phyloP scores from a whole-genome alignment of 2,113 vertebrate genomes.

The Catharus fuscescens region DNA sequence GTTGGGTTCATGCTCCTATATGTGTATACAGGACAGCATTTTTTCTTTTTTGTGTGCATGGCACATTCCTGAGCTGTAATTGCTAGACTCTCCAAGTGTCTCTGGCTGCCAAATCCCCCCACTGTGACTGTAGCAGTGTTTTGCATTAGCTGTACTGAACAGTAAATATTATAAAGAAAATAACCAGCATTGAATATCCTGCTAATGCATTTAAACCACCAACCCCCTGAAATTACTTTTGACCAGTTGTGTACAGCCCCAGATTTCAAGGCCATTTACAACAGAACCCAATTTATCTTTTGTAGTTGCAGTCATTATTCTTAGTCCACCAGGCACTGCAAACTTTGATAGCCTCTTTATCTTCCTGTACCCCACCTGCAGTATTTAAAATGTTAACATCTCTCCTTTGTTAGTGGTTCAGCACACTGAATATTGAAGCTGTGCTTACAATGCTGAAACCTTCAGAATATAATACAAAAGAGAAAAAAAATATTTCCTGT shows the following conservation, averaged over 20 bases:
- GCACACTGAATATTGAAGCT: not conserved
- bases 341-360: not conserved
- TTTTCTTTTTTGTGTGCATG: conserved; percentile 18
- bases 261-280: not conserved
- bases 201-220: conserved; percentile 31
- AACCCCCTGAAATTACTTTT: conserved; percentile 58
- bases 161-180: conserved; percentile 65
- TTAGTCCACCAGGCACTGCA: not conserved
- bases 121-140: conserved; percentile 49
- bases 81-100: not conserved
- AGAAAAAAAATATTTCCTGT: not conserved
- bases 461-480: not conserved
- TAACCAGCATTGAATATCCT: conserved; percentile 3
- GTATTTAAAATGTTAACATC: not conserved
- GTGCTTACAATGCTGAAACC: not conserved
- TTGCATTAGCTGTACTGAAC: conserved; percentile 59
- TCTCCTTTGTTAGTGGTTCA: not conserved
- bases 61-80: conserved; percentile 45
- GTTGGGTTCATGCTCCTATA: not conserved
- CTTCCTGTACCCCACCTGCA: not conserved
- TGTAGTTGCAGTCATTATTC: not conserved
- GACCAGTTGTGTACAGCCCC: not conserved
- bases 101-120: conserved; percentile 46
- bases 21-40: not conserved
- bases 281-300: not conserved